These are phyloP conservation scores for Listronotus oregonensis DNA, from an alignment of 1,140 invertebrate species.

Conservation along the genomic window DNA sequence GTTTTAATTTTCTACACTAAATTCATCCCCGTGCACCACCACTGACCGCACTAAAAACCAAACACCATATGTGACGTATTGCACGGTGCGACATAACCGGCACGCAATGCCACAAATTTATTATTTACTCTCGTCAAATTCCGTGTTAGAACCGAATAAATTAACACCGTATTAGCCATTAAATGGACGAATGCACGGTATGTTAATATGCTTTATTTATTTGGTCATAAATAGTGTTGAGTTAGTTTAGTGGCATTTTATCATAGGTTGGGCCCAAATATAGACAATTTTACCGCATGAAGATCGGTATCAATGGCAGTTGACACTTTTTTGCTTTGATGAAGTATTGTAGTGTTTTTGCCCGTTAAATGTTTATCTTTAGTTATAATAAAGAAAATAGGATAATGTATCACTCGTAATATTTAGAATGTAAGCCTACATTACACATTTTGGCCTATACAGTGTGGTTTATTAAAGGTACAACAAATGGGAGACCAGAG, in stretches of 20 bases:
- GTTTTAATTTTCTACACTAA: no score
- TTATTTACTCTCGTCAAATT: slow-evolving; percentile 47
- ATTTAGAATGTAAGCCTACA: no score
- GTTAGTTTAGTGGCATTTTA: slow-evolving; percentile 25
- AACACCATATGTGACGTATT: slow-evolving; percentile 26
- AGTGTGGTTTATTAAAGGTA: no score
- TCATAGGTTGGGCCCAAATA: slow-evolving; percentile 18
- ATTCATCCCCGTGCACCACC: not conserved
- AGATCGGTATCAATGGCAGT: slow-evolving; percentile 16
- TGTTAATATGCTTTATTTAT: slow-evolving; percentile 36
- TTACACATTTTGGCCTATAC: no score
- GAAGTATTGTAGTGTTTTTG: no score
- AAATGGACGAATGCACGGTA: slow-evolving; percentile 36
- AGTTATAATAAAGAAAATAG: no score
- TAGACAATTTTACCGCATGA: slow-evolving; percentile 13
- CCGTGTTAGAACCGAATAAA: slow-evolving; percentile 50
- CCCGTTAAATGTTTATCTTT: no score
- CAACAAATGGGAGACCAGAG: no score
- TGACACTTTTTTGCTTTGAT: not conserved
- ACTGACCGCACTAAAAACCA: not conserved
- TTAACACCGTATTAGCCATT: slow-evolving; percentile 52
- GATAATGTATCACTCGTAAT: no score
- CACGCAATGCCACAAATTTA: slow-evolving; percentile 41
- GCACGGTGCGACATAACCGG: slow-evolving; percentile 7
- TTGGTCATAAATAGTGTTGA: slow-evolving; percentile 30